phyloP scores from a whole-genome alignment of 2,888 invertebrate species.

The Drosophila antonietae region DNA sequence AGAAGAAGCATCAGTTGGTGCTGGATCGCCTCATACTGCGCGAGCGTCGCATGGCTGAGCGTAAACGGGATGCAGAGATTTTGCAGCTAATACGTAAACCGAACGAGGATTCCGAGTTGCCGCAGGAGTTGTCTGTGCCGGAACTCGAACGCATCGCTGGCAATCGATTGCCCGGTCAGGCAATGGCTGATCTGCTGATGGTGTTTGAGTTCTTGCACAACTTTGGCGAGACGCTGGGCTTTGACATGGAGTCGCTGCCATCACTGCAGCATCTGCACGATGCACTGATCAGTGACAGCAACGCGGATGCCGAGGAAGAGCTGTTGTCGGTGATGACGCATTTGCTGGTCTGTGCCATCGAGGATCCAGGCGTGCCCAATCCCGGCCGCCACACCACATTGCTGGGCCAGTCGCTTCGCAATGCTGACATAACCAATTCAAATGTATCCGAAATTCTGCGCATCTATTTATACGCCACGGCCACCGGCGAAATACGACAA shows the following conservation, averaged over 20 bases:
- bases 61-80: conserved; percentile 89
- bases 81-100: conserved; percentile 91
- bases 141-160: conserved; percentile 91
- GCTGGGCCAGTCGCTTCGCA: conserved; percentile 94
- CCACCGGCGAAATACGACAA: conserved; percentile 93
- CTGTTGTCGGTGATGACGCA: conserved; percentile 94
- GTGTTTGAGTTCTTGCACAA: conserved; percentile 98
- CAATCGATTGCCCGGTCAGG: conserved; percentile 92
- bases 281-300: conserved; percentile 91
- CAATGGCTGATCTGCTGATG: conserved; percentile 96
- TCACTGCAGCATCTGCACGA: conserved; percentile 94
- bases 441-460: conserved; percentile 96
- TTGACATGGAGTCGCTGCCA: conserved; percentile 95
- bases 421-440: conserved; percentile 95
- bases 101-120: conserved; percentile 95
- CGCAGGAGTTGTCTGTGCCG: conserved; percentile 90
- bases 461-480: conserved; percentile 95
- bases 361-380: conserved; percentile 96
- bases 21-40: conserved; percentile 94
- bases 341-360: conserved; percentile 95
- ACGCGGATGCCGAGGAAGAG: conserved; percentile 93
- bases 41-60: conserved; percentile 92
- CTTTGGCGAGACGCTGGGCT: conserved; percentile 97
- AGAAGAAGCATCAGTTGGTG: conserved; percentile 88
- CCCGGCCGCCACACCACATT: conserved; percentile 95